Evolutionary conservation across 1,140 invertebrate species (phyloP), one percentile per base, ranked within the genome.

Genomic region (Aphelinus atriplicis): DNA sequence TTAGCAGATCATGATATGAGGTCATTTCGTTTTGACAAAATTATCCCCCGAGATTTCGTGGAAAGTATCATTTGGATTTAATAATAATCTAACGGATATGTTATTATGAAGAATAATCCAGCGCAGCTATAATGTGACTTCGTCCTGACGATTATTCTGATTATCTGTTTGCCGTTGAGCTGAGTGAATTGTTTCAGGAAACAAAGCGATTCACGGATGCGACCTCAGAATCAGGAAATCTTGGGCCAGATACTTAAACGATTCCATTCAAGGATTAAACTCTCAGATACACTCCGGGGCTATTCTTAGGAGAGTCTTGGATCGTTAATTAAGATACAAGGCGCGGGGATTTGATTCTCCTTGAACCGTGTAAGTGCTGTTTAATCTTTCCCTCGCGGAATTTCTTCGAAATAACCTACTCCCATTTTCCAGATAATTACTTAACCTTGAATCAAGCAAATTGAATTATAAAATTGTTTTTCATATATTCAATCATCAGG

Each of bases 261-360:
- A 70, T 70, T 70, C 67, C 61, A 69, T 68, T 75, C 61, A 75
- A 63, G 73, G 73, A 75, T 75, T 75, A 75, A 75, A 75, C 66
- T 75, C 66, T 58, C 9, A 53, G 26, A 64, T 64, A 64, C 26
- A 50, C 64, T 42, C 3, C 26, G 2, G 5, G 55, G 61, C 63
- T 75, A 75, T 75, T 75, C 73, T 75, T 70, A 46, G 58, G 58
- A 10, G 7, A 58, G 57, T 75, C 53, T 69, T 57, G 62, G 61
- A 63, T 70, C 58, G 62, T 75, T 70, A 74, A 74, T 74, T 74
- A 57, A 75, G 73, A 75, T 69, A 64, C 66, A 62, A 75, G 60
- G 26, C 57, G n/a, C 60, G n/a, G 45, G 71, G 55, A 73, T 73
- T 51, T 62, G 57, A 65, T 66, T 65, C 65, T 61, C 3, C 65